A percentile compares a stretch with the other conserved stretches of the same genome.
These are phyloP conservation scores for Thunnus albacares DNA, from an alignment of 2,797 vertebrate genomes.

Conservation along the genomic window DNA sequence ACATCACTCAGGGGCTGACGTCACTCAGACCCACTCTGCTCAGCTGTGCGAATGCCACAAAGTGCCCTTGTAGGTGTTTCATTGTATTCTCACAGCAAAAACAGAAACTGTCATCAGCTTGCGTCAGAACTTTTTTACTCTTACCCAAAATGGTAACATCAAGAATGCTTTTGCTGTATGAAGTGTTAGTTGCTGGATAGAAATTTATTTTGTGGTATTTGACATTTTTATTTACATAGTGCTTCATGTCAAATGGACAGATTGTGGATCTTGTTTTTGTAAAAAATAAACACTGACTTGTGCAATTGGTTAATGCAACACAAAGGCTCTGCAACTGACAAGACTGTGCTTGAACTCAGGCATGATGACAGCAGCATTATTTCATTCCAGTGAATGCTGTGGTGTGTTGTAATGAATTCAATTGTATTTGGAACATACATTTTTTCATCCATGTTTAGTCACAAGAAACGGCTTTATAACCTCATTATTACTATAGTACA, in stretches of 20 bases:
- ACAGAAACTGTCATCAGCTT: slow-evolving; percentile 8
- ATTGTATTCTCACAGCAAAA: slow-evolving; percentile 36
- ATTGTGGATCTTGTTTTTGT: not conserved
- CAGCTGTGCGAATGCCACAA: slow-evolving; percentile 23
- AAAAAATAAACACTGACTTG: slow-evolving; percentile 2
- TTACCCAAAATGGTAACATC: not conserved
- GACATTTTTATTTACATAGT: not conserved
- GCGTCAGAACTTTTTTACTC: slow-evolving; percentile 24
- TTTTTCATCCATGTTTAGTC: slow-evolving; percentile 9
- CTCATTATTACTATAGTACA: not conserved
- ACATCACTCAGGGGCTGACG: slow-evolving; percentile 12
- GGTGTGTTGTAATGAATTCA: not conserved
- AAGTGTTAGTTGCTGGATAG: not conserved
- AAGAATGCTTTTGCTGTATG: slow-evolving; percentile 13
- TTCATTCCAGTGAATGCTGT: slow-evolving; percentile 35
- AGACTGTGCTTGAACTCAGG: slow-evolving; percentile 31
- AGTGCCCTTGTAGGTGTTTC: slow-evolving; percentile 7
- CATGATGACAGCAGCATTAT: not conserved
- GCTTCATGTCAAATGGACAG: not conserved
- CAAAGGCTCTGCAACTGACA: slow-evolving; percentile 17
- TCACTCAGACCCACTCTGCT: slow-evolving; percentile 25
- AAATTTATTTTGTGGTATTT: slow-evolving; percentile 4
- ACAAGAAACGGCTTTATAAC: not conserved
- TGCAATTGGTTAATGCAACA: slow-evolving; percentile 10
- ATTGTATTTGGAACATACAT: not conserved